Base-by-base conservation (phyloP, 92 coral and sea anemone genomes). In the Blastomussa wellsi region DNA sequence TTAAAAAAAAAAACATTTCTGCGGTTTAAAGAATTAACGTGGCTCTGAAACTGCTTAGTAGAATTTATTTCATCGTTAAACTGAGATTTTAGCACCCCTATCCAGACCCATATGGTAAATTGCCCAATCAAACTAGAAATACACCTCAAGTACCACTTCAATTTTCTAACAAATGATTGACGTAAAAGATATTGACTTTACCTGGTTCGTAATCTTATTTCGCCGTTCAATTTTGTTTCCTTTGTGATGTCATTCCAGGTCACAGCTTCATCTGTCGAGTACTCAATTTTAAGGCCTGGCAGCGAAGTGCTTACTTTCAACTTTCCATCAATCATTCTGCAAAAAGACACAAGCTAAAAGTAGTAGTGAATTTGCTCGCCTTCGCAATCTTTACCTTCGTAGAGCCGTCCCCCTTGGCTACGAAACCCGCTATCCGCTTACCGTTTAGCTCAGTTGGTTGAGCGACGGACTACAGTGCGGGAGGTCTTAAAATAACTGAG, bases 221-320 rank as follows among this genome's bases (percentile, higher is more conserved):
- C 83, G 31, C 93, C 95, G 55, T 82, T 67, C 16, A 95, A 64
- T 38, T 52, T 37, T 4, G 90, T 91, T 59, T 78, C 77, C 47
- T 81, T 80, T 38, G 93, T 90, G 95, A 87, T 88, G 79, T 94
- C 93, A 44, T 88, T 88, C 97, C 97, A 95, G 19, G 92, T 91
- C 64, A 79, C 65, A 6, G 91, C 96, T 59, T 84, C 86, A 74
- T 92, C 90, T 5, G 77, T 85, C 8, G 91, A 88, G 89, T 86
- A 95, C 75, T 95, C 94, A 35, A 90, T 88, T 66, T 85, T 75
- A 10, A 95, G 95, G 73, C 95, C 98, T 51, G 97, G 95, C 19
- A 94, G 71, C 22, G 91, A 88, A 17, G 98, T 91, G 38, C 84
- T 90, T 32, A 90, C 92, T 52, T 76, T 80, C 79, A 90, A 84